phyloP scores from a whole-genome alignment of 2,113 vertebrate species.

The Pygoscelis adeliae region DNA sequence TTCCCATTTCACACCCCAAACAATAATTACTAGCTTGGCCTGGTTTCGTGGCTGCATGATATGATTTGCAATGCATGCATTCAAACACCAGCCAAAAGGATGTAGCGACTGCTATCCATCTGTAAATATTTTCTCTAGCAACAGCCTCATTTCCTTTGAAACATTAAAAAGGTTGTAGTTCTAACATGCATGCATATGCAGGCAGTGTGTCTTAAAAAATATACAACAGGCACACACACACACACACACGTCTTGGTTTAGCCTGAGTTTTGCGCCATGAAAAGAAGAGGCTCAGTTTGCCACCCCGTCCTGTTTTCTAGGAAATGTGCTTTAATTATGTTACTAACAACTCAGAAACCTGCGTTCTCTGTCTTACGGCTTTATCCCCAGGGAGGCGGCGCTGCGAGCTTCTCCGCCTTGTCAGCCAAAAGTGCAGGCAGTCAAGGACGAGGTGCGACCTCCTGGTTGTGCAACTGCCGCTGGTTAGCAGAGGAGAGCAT shows the following conservation, averaged over 20 bases:
- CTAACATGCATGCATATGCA: neutral
- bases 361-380: accelerated
- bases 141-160: neutral
- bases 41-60: neutral
- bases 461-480: neutral
- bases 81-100: neutral
- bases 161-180: neutral
- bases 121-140: neutral
- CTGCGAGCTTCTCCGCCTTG: accelerated
- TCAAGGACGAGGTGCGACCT: neutral
- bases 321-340: neutral
- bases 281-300: neutral
- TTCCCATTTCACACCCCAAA: neutral
- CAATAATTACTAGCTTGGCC: neutral
- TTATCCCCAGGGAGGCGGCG: neutral
- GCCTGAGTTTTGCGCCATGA: neutral
- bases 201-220: neutral
- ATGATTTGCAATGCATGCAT: neutral
- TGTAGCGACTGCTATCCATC: neutral
- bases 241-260: accelerated
- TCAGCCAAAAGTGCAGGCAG: accelerated
- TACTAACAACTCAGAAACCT: neutral
- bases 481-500: neutral
- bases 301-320: neutral
- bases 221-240: accelerated